A percentile compares a stretch with the other conserved stretches of the same genome.
These are phyloP conservation scores for Isotomurus palustris DNA, from an alignment of 2,888 invertebrate genomes.

Conservation along the genomic window DNA sequence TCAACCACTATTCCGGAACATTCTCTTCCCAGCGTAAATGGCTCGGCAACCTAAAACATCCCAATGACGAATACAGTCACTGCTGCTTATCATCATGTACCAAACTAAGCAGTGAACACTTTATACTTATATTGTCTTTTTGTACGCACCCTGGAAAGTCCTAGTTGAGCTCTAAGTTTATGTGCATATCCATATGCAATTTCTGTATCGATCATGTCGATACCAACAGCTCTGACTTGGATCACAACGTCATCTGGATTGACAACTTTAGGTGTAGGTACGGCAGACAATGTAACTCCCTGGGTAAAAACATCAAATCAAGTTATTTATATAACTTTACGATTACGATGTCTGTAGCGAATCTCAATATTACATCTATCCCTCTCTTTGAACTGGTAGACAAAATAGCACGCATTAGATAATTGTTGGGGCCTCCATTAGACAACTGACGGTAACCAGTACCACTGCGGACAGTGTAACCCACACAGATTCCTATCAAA, in stretches of 20 bases:
- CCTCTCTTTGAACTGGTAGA: constrained; percentile 49
- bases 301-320: constrained; percentile 46
- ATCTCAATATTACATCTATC: constrained; percentile 49
- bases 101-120: not conserved
- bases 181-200: constrained; percentile 59
- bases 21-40: constrained; percentile 60
- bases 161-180: constrained; percentile 51
- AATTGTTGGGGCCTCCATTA: constrained; percentile 38
- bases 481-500: constrained; percentile 50
- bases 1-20: constrained; percentile 61
- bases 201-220: constrained; percentile 58
- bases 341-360: constrained; percentile 3
- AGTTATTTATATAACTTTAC: not conserved
- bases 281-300: constrained; percentile 57
- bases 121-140: not conserved
- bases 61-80: not conserved
- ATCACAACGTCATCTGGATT: constrained; percentile 58
- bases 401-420: constrained; percentile 51
- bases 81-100: not conserved
- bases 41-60: constrained; percentile 46
- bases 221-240: constrained; percentile 60
- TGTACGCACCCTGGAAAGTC: constrained; percentile 32
- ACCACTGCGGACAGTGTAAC: constrained; percentile 38
- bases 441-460: constrained; percentile 38
- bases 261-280: constrained; percentile 54